Evolutionary conservation across 2,797 vertebrate species (phyloP).

Genomic region (Microctenopoma stevenorrisi): DNA sequence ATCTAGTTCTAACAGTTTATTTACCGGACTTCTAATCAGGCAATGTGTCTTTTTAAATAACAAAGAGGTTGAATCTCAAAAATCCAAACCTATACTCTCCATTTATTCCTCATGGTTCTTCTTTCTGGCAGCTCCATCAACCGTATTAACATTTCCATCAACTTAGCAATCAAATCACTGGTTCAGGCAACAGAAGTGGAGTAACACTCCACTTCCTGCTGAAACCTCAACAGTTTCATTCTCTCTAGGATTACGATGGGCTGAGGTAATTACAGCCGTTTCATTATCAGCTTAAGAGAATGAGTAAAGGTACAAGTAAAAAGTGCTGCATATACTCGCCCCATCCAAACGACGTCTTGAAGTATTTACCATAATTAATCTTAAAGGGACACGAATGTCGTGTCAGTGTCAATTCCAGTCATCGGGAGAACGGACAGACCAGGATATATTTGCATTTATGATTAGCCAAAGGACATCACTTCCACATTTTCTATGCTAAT

Average conservation of each 20-base stretch:
- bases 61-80: conserved; percentile 50
- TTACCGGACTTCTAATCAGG: conserved; percentile 55
- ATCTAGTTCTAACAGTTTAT: conserved; percentile 44
- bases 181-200: conserved; percentile 25
- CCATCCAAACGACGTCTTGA: conserved; percentile 10
- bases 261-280: not conserved
- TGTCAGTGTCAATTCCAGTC: conserved; percentile 56
- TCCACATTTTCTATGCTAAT: conserved; percentile 77
- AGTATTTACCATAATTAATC: conserved; percentile 65
- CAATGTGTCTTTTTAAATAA: conserved; percentile 49
- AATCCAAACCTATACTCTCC: conserved; percentile 49
- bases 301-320: conserved; percentile 10
- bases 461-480: conserved; percentile 77
- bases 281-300: conserved; percentile 17
- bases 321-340: conserved; percentile 6
- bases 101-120: conserved; percentile 23
- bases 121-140: conserved; percentile 34
- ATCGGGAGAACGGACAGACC: conserved; percentile 68
- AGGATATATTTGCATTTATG: conserved; percentile 80
- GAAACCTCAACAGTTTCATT: conserved; percentile 7
- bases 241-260: conserved; percentile 7
- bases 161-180: conserved; percentile 5
- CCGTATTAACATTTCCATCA: conserved; percentile 23
- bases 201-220: conserved; percentile 29
- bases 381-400: conserved; percentile 66